These are phyloP conservation scores for Nezara viridula DNA, from an alignment of 2,888 invertebrate genomes.

Conservation along the genomic window DNA sequence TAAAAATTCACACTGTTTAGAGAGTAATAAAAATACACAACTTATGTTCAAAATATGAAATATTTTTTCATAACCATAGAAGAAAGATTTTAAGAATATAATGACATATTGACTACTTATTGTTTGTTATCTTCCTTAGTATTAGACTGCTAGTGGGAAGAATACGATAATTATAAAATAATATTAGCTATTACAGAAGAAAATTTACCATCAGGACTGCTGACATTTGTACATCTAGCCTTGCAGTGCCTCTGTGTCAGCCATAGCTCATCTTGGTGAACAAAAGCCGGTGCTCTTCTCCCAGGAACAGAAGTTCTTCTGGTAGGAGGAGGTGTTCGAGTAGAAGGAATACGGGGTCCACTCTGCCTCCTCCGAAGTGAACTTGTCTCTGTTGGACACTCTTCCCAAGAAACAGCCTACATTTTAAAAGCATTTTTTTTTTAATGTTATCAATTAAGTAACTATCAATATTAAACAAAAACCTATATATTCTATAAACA, in stretches of 20 bases:
- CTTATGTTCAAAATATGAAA: too few species aligned
- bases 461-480: background rate
- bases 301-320: conserved; percentile 67
- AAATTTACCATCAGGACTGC: conserved; percentile 65
- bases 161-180: background rate
- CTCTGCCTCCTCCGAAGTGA: conserved; percentile 63
- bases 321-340: conserved; percentile 65
- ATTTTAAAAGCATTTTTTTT: background rate
- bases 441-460: background rate
- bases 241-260: conserved; percentile 66
- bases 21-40: too few species aligned
- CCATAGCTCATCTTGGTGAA: conserved; percentile 67
- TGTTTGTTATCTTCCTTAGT: too few species aligned
- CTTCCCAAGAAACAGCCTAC: conserved; percentile 66
- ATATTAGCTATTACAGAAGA: background rate
- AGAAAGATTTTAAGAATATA: too few species aligned
- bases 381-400: conserved; percentile 62
- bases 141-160: background rate
- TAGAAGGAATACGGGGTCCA: conserved; percentile 62
- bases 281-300: conserved; percentile 67
- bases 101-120: too few species aligned
- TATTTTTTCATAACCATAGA: too few species aligned
- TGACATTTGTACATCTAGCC: conserved; percentile 66
- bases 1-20: too few species aligned
- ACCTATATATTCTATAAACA: too few species aligned